Percentiles rank a stretch among this genome's conserved stretches.
Evolutionary conservation across 2,888 invertebrate genomes (phyloP).

Genomic region (Aleiodes testaceus): DNA sequence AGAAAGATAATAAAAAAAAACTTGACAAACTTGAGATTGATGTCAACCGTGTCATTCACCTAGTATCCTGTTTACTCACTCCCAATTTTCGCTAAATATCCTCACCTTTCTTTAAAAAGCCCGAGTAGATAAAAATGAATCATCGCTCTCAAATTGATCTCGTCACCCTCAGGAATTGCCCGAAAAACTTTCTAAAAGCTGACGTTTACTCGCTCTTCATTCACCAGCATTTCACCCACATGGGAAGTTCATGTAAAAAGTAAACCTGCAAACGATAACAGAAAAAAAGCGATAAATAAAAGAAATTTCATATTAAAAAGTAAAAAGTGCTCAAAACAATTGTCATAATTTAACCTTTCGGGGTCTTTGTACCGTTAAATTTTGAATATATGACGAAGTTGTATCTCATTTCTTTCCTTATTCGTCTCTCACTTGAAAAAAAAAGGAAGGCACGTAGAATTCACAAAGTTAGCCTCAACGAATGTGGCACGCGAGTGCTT

Average conservation of each 20-base stretch:
- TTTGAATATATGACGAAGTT: constrained; percentile 23
- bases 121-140: constrained; percentile 5
- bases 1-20: neutral
- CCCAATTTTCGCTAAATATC: neutral
- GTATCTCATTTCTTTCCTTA: constrained; percentile 15
- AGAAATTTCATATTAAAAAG: too few species aligned
- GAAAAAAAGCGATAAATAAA: too few species aligned
- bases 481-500: constrained; percentile 36
- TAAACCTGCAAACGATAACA: neutral
- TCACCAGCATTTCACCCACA: neutral
- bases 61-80: constrained; percentile 11
- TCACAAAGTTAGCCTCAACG: constrained; percentile 21
- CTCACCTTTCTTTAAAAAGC: neutral
- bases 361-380: constrained; percentile 28
- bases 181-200: constrained; percentile 29
- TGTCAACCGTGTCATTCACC: constrained; percentile 26
- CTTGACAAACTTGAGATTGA: neutral
- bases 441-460: constrained; percentile 27
- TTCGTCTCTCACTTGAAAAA: constrained; percentile 1
- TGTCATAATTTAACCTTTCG: constrained; percentile 6
- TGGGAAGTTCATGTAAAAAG: neutral
- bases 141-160: constrained; percentile 1
- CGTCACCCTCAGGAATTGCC: neutral
- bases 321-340: constrained; percentile 4
- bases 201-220: constrained; percentile 5